These are phyloP conservation scores for Illadopsis cleaveri DNA, from an alignment of 2,113 vertebrate genomes.

Conservation along the genomic window DNA sequence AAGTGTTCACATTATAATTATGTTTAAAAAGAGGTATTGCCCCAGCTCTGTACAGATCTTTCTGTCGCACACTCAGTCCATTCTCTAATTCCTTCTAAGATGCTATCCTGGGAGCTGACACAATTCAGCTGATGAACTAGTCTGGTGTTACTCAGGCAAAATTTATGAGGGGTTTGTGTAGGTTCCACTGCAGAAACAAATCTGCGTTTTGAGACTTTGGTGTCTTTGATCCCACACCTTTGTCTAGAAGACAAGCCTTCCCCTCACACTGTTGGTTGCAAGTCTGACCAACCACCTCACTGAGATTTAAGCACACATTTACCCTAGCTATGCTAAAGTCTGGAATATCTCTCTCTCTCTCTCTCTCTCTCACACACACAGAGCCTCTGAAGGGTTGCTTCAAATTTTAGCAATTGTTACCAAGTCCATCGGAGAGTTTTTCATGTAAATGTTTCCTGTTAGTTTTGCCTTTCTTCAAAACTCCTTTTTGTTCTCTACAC, in stretches of 20 bases:
- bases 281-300: neutral
- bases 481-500: neutral
- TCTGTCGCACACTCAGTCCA: neutral
- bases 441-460: neutral
- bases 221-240: neutral
- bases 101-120: neutral
- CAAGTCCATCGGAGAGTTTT: neutral
- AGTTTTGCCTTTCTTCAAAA: neutral
- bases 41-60: neutral
- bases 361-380: too few species aligned
- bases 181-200: neutral
- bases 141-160: neutral
- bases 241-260: neutral
- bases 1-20: neutral
- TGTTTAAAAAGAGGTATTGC: neutral
- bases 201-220: neutral
- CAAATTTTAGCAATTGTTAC: neutral
- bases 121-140: neutral
- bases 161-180: neutral
- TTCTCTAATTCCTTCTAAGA: neutral
- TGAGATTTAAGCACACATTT: neutral
- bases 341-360: neutral
- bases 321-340: neutral
- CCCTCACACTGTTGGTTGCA: neutral
- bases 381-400: neutral